These are phyloP conservation scores for Danionella dracula DNA, from an alignment of 2,797 vertebrate genomes.

Conservation along the genomic window DNA sequence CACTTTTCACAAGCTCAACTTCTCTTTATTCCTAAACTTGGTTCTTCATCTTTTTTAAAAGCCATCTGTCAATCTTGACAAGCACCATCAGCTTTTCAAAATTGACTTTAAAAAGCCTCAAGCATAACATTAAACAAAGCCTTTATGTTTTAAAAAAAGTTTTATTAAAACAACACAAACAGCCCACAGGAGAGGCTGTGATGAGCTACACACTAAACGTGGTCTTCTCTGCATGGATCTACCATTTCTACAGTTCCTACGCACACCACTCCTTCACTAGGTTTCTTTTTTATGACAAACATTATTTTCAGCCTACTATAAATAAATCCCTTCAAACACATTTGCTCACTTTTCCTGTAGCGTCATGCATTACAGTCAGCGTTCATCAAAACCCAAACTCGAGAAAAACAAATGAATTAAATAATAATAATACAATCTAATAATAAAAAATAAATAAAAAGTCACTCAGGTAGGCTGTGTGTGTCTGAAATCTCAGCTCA, in stretches of 20 bases:
- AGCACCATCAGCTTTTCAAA: no score
- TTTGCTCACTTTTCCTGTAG: neutral
- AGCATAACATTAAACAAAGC: no score
- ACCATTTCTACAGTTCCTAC: neutral
- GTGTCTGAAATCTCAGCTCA: neutral
- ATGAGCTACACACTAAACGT: neutral
- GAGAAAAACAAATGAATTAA: slow-evolving; percentile 1
- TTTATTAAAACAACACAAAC: neutral
- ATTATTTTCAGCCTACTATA: neutral
- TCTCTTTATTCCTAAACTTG: no score
- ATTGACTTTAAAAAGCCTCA: no score
- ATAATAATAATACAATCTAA: no score
- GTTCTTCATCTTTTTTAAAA: no score
- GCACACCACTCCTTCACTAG: neutral
- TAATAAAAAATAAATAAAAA: neutral
- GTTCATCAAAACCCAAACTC: neutral
- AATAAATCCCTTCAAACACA: slow-evolving; percentile 8
- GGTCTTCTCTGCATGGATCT: neutral
- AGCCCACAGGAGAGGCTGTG: neutral
- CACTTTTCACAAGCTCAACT: no score
- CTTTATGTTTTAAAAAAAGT: neutral
- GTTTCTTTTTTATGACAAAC: no score
- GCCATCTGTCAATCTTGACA: no score
- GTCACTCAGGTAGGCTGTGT: neutral
- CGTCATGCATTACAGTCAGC: slow-evolving; percentile 11